Percentiles rank a stretch among this genome's conserved stretches.
Conservation (phyloP, 2,113 vertebrate genomes). For the Tamias sibiricus region DNA sequence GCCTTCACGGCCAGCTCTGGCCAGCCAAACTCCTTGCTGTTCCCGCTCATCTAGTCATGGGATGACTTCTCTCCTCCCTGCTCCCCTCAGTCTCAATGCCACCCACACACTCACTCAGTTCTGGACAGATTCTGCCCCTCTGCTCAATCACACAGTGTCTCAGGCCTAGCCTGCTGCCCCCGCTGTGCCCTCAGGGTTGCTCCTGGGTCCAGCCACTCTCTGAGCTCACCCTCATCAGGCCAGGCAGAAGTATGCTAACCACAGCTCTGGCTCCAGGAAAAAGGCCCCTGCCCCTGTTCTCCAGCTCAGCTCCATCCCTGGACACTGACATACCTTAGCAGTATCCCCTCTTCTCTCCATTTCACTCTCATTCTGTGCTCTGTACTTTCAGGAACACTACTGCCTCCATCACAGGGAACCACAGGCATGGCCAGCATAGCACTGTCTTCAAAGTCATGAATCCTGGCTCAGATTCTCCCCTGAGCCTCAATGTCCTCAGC, state of each 20-base stretch:
- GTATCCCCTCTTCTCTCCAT: not conserved
- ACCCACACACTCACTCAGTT: slow-evolving; percentile 61
- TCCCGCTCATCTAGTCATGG: slow-evolving; percentile 47
- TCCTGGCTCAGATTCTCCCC: not conserved
- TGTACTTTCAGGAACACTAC: not conserved
- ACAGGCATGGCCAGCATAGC: not conserved
- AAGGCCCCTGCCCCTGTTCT: slow-evolving; percentile 6
- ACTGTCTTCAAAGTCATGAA: not conserved
- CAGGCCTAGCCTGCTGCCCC: slow-evolving; percentile 45
- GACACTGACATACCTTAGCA: not conserved
- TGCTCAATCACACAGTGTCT: slow-evolving; percentile 68
- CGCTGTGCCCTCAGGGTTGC: slow-evolving; percentile 62
- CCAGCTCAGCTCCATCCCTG: not conserved
- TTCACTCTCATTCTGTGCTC: not conserved
- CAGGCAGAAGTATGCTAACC: not conserved
- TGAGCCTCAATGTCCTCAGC: not conserved
- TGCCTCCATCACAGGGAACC: not conserved
- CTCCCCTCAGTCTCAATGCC: not conserved
- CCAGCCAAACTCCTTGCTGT: not conserved
- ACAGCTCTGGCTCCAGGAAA: not conserved
- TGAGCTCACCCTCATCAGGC: not conserved
- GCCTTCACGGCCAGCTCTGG: slow-evolving; percentile 5
- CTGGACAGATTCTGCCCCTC: slow-evolving; percentile 57
- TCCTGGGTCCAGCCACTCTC: slow-evolving; percentile 24
- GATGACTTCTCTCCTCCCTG: not conserved